phyloP scores from a whole-genome alignment of 2,888 invertebrate species.

The Malthinus seriepunctatus region DNA sequence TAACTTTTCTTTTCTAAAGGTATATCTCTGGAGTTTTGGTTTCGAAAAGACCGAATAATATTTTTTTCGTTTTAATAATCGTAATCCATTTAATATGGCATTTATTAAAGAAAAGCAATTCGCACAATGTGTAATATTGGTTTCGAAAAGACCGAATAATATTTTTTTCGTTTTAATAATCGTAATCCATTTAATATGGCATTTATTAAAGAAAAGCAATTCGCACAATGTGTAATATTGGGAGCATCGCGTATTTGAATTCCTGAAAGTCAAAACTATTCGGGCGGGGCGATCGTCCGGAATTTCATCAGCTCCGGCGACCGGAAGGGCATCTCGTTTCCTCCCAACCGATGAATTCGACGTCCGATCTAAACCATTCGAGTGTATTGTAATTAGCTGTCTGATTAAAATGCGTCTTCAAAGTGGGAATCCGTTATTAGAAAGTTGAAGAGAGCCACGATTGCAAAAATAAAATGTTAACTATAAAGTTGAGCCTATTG shows the following conservation, averaged over 20 bases:
- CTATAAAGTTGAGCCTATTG: slow-evolving; percentile 8
- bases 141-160: no score
- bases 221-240: slow-evolving; percentile 54
- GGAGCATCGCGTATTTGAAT: slow-evolving; percentile 48
- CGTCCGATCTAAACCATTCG: slow-evolving; percentile 41
- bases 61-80: no score
- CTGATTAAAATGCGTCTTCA: slow-evolving; percentile 55
- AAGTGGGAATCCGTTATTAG: slow-evolving; percentile 54
- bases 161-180: no score
- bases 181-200: no score
- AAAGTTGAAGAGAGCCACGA: slow-evolving; percentile 33
- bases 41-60: no score
- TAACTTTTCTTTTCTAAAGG: background rate
- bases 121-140: no score
- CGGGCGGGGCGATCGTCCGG: slow-evolving; percentile 52
- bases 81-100: no score
- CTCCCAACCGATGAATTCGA: slow-evolving; percentile 48
- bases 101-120: no score
- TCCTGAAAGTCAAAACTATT: slow-evolving; percentile 55
- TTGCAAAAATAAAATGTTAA: slow-evolving; percentile 22
- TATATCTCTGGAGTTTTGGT: background rate
- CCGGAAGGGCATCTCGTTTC: slow-evolving; percentile 65
- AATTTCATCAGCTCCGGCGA: slow-evolving; percentile 63
- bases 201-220: slow-evolving; percentile 39
- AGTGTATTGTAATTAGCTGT: slow-evolving; percentile 53